Conservation (phyloP, 2,113 vertebrate species). For the Sturnus vulgaris region DNA sequence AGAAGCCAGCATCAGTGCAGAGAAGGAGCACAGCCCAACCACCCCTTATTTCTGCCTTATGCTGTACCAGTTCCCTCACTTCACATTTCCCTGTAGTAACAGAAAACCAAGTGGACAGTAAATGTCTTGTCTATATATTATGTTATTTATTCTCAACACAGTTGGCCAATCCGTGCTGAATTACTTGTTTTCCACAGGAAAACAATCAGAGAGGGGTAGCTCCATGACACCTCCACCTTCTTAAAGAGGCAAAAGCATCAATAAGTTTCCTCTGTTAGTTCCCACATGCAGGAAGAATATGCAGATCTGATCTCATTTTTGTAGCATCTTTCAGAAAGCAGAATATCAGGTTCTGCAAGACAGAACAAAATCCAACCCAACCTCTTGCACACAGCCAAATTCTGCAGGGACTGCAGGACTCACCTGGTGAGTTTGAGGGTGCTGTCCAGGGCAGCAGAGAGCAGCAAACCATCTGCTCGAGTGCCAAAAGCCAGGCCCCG, state of each 20-base stretch:
- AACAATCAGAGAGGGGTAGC: background rate
- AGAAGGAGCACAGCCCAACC: background rate
- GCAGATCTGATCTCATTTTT: background rate
- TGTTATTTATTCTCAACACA: background rate
- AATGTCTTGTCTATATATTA: background rate
- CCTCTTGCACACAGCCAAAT: background rate
- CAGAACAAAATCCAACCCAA: background rate
- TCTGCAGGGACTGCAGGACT: background rate
- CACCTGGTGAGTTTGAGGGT: constrained; percentile 96
- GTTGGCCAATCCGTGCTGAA: fast-evolving
- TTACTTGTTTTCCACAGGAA: background rate
- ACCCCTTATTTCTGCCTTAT: background rate
- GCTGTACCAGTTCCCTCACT: background rate
- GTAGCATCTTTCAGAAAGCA: background rate
- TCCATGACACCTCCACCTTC: background rate
- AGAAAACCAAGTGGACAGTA: background rate
- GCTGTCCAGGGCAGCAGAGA: constrained; percentile 90
- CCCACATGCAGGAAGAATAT: background rate
- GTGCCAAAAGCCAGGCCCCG: constrained; percentile 85
- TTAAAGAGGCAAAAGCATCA: background rate
- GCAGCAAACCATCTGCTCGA: constrained; percentile 81
- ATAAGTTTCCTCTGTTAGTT: background rate
- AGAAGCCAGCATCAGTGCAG: background rate
- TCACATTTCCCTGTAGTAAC: background rate
- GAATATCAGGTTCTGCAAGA: background rate